Base-by-base conservation (phyloP, 2,113 vertebrate genomes). In the Spheniscus mendiculus region DNA sequence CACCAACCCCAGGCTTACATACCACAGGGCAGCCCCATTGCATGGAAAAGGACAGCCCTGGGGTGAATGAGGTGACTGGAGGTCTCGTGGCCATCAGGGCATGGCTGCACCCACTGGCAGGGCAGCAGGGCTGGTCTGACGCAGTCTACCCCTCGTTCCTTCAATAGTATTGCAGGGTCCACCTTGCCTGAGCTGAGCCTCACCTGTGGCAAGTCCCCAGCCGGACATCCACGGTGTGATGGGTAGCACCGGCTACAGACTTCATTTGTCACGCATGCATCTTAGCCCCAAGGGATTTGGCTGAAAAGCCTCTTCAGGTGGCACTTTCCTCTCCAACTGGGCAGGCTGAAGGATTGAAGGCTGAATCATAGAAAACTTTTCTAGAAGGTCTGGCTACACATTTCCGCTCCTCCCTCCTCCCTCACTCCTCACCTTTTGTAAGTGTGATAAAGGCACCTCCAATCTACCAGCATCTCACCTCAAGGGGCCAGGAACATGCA, bases 391-490 rank as follows among this genome's bases (percentile, higher is more conserved):
- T 69, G 21, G 74, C 42, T 32, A 45, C 16, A 55, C 5, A 11
- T 49, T 87, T 93, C 66, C 0, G 0, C 32, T 42, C 12, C 15
- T n/a, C 10, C n/a, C 22, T 45, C 50, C 27, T 61, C 36, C 36
- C 34, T 89, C 26, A 6, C 44, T 62, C 70, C 65, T 71, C 86
- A 65, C 69, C 40, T 93, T 90, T 42, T 26, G 0, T 36, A 89
- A 82, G 40, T 42, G 66, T 61, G 73, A 82, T 53, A 83, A 66
- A 91, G 29, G 50, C 66, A 72, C 29, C 77, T 93, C 81, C 77
- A 81, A 73, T 91, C 91, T 94, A 89, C 66, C 66, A 96, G 79
- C 49, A 80, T 96, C 91, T 95, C 74, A 85, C 49, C 87, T 89
- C 89, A 96, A 73, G 42, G 36, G 71, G 73, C 30, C 61, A 88